Conservation (phyloP, 2,797 vertebrate species). For the Neopelma chrysocephalum region DNA sequence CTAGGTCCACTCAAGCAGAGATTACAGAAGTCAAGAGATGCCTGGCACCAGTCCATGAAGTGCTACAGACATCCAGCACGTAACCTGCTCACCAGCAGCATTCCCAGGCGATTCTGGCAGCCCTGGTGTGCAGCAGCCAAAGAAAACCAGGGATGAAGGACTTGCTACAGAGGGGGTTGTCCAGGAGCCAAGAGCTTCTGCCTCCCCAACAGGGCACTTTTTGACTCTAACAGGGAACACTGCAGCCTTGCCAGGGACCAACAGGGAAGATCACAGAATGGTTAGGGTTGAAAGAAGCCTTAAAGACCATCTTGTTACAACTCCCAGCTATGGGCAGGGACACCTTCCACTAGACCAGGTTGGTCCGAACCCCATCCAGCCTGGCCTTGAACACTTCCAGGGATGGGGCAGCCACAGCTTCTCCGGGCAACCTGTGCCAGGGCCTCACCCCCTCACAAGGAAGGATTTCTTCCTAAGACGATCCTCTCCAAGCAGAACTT, state of each 20-base stretch:
- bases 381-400: neutral
- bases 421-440: neutral
- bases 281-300: neutral
- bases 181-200: neutral
- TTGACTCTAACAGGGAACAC: neutral
- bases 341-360: neutral
- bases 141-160: neutral
- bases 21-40: constrained; percentile 58
- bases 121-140: neutral
- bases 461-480: neutral
- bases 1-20: constrained; percentile 45
- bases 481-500: neutral
- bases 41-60: constrained; percentile 22
- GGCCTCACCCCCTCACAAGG: neutral
- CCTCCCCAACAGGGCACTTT: neutral
- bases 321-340: neutral
- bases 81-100: neutral
- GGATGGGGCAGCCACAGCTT: neutral
- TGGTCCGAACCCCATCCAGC: neutral
- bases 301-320: neutral
- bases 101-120: neutral
- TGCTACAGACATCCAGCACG: neutral
- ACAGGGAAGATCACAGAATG: neutral
- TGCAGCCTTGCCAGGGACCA: neutral
- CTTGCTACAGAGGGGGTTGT: rapidly evolving